phyloP scores from a whole-genome alignment of 2,888 invertebrate species.

The Cataglyphis rosenhaueri region DNA sequence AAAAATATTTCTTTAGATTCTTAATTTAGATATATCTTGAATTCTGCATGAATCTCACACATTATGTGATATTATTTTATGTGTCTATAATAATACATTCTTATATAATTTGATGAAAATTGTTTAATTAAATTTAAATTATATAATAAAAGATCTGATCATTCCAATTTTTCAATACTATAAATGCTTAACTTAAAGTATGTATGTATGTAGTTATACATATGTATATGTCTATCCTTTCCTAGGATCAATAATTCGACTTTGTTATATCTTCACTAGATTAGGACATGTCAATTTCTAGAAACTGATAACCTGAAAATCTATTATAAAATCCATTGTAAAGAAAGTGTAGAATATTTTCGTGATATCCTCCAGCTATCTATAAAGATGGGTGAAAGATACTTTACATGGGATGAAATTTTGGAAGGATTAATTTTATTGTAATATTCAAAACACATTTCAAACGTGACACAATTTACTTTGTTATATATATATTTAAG shows the following conservation, averaged over 20 bases:
- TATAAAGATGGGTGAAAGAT: slow-evolving; percentile 65
- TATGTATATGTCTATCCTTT: slow-evolving; percentile 7
- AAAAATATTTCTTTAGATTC: neutral
- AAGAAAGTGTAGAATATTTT: neutral
- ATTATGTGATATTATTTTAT: neutral
- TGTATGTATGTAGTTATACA: neutral
- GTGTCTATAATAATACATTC: neutral
- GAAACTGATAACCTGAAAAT: slow-evolving; percentile 61
- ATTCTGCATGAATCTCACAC: neutral
- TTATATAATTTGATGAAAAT: neutral
- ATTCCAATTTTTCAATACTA: neutral
- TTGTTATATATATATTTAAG: neutral
- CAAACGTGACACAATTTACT: neutral
- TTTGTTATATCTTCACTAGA: slow-evolving; percentile 39
- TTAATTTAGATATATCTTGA: neutral
- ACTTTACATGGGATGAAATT: slow-evolving; percentile 80
- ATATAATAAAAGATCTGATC: neutral
- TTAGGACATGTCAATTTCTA: slow-evolving; percentile 32
- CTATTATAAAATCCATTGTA: slow-evolving; percentile 8
- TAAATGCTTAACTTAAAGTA: neutral
- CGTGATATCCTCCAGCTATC: neutral
- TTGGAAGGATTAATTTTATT: slow-evolving; percentile 70
- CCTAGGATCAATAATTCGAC: slow-evolving; percentile 60
- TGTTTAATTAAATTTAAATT: neutral
- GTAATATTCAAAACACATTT: slow-evolving; percentile 58